Evolutionary conservation across 2,888 invertebrate species (phyloP).

Genomic region (Copidosoma aretas): DNA sequence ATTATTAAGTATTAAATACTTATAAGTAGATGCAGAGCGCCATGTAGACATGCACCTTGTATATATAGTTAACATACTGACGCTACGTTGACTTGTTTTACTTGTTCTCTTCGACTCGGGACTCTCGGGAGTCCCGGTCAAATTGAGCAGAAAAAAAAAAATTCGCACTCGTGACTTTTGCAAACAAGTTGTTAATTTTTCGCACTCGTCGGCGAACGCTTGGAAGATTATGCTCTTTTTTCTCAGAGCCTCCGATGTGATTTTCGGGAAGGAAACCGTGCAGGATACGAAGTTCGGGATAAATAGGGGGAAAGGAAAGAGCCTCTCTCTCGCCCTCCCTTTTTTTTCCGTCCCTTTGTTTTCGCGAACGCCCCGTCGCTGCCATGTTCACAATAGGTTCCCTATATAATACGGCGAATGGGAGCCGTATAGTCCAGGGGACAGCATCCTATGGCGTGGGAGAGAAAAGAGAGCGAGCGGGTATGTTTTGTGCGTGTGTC

Average conservation of each 20-base stretch:
- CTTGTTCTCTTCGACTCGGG: not conserved
- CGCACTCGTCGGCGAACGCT: not conserved
- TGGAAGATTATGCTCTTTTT: not conserved
- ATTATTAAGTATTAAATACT: no score
- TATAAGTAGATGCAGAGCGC: not conserved
- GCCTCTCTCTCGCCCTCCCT: no score
- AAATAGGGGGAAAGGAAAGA: no score
- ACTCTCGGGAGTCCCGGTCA: not conserved
- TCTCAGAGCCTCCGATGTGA: no score
- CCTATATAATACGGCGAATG: no score
- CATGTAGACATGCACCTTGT: not conserved
- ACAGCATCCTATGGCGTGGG: no score
- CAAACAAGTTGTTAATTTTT: not conserved
- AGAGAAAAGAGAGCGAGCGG: not conserved
- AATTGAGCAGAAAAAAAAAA: not conserved
- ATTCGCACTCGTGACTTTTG: not conserved
- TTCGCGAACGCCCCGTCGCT: no score
- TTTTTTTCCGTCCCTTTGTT: no score
- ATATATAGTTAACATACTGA: not conserved
- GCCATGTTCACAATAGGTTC: no score
- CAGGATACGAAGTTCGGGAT: no score
- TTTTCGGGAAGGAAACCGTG: no score
- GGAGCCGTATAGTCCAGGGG: no score
- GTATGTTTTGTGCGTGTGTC: not conserved
- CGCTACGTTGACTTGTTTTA: constrained; percentile 1